Base-by-base conservation (phyloP, 2,888 invertebrate species). In the Ecdyonurus torrentis region DNA sequence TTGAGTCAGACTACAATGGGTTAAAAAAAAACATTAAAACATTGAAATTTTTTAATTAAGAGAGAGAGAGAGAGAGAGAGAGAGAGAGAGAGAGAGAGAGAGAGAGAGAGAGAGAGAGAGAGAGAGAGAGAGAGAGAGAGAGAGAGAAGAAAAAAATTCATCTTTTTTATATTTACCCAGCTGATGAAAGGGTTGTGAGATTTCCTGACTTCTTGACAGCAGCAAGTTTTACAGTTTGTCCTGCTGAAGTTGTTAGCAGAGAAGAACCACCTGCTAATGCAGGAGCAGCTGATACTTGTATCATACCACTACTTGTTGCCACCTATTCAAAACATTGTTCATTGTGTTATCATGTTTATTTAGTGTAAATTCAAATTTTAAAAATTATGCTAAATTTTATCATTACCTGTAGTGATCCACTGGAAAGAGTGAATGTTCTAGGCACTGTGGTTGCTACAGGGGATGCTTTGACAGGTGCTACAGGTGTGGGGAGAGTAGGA, bases 281-380 rank as follows among this genome's bases (percentile, higher is more conserved):
- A 15, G 63, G 52, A 37, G 59, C 19, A 20, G 63, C 80, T 0
- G 80, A 80, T 61, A 82, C 75, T 25, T 81, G 77, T 63, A 79
- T 78, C 15, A 81, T 72, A 0, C 81, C 76, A 1, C 75, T 74
- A 1, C 75, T 74, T 1, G 76, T 76, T 1, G 76, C 74, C 15
- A 75, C 74, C 67, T 70, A 75, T 62, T 75, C 25, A 53, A 37
- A 37, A 37, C 37, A 37, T 37, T 37, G 37, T 37, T 10, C n/a
- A n/a, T n/a, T n/a, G n/a, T n/a, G n/a, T n/a, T n/a, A n/a, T n/a
- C n/a, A n/a, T n/a, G n/a, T n/a, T n/a, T n/a, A n/a, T n/a, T n/a
- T n/a, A n/a, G n/a, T n/a, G n/a, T n/a, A n/a, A n/a, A n/a, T n/a
- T n/a, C n/a, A n/a, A n/a, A n/a, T n/a, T n/a, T n/a, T n/a, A n/a